Evolutionary conservation across 2,888 invertebrate species (phyloP), one percentile per base, ranked within the genome.

Genomic region (Melipona beecheii): DNA sequence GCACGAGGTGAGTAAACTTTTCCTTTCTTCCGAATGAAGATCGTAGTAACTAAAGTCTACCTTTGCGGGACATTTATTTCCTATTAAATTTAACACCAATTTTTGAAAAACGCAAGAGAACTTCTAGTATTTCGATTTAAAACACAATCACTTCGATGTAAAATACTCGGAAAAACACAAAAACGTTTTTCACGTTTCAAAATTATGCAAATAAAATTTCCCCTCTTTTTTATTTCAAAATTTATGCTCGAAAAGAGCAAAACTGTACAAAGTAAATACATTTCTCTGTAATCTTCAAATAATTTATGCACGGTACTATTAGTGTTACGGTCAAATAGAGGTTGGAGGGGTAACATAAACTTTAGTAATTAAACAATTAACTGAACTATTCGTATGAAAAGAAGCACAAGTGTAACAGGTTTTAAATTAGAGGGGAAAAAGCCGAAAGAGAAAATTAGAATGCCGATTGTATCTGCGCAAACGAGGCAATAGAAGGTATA

Each of bases 1-100:
- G 27, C 19, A 27, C 0, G 15, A 75, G 71, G 85, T 85, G 69
- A 80, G 85, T 27, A 31, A 70, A 77, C 17, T 36, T 60, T 21
- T 6, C 9, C 21, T 0, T 21, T 9, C 13, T 27, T 27, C 3
- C 31, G 36, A 64, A n/a, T 2, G 15, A 21, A 13, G 19, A 64
- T 21, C 31, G 9, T 60, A 27, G 19, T 17, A 27, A 24, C 5
- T 24, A 24, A 24, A 4, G 56, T 56, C 2, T 4, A 5, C 5
- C 15, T 13, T 2, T n/a, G 56, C 5, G 2, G 0, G 50, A 52
- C 4, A 17, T 50, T 19, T 5, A 5, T 52, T 50, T 52, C 15
- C 17, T 15, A n/a, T n/a, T n/a, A 43, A 43, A 43, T 43, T 43
- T 43, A 9, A 9, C 11, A 43, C 9, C 43, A 9, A 9, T 9